Base-by-base conservation (phyloP, 2,113 vertebrate genomes). In the Grallaria varia region DNA sequence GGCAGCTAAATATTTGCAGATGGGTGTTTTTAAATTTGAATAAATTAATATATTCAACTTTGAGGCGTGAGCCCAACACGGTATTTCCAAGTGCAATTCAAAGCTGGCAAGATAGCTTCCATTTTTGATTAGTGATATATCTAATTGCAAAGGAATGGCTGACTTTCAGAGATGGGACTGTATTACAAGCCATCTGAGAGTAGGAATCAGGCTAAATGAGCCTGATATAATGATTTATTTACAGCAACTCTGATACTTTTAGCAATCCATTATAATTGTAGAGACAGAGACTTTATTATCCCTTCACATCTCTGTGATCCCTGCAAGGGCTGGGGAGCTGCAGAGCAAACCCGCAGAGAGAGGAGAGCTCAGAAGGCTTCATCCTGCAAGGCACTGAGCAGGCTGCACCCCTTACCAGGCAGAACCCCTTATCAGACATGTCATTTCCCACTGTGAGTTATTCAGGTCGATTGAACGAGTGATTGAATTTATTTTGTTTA, bases 181-280 rank as follows among this genome's bases (percentile, higher is more conserved):
- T 72, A 87, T 85, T 83, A 95, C 62, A 89, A 92, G 86, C 50
- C 90, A 83, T 75, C 86, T 94, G 96, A 96, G 86, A 47, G 60
- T n/a, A 91, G 71, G 74, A 79, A 89, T 90, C 25, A 9, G 42
- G 59, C 58, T 95, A 96, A 96, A 95, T 95, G 92, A 95, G 80
- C 84, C 90, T 92, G 90, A 95, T 95, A 89, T 75, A 95, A 92
- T 95, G 92, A 95, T 96, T 96, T 96, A 96, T 96, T 95, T 96
- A 92, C 95, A 87, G 63, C 89, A 92, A 69, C 80, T 84, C 84
- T 90, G 71, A 88, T 95, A 89, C 77, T 87, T 93, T 83, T 73
- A 85, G 62, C 69, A 95, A 95, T 96, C 80, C 45, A 76, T 95
- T 95, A 82, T 92, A 92, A 92, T 89, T 91, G 95, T 87, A 76